phyloP scores from a whole-genome alignment of 2,113 vertebrate species.

The Microtus pennsylvanicus region DNA sequence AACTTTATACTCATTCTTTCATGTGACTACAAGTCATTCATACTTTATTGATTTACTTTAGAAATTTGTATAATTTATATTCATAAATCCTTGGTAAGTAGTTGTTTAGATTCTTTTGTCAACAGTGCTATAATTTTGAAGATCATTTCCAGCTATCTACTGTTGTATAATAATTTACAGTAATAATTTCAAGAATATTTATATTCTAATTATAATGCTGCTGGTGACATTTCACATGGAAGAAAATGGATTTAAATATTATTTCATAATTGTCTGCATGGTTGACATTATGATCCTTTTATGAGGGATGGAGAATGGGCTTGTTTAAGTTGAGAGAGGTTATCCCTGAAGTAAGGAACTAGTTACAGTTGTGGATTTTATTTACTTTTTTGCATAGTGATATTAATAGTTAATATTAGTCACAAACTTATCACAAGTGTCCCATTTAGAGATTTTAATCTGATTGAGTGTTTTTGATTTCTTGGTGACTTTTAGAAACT shows the following conservation, averaged over 20 bases:
- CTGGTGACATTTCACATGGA: slow-evolving; percentile 66
- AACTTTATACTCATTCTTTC: slow-evolving; percentile 27
- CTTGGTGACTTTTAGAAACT: slow-evolving; percentile 94
- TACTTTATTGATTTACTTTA: slow-evolving; percentile 38
- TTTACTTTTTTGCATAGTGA: slow-evolving; percentile 21
- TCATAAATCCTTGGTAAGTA: slow-evolving; percentile 49
- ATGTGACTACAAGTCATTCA: not conserved
- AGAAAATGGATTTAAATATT: slow-evolving; percentile 64
- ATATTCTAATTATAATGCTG: not conserved
- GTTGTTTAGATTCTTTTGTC: not conserved
- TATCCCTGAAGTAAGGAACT: slow-evolving; percentile 21
- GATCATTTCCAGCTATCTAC: not conserved
- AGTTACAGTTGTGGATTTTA: not conserved
- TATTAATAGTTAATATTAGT: slow-evolving; percentile 30
- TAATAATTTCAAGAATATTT: slow-evolving; percentile 48
- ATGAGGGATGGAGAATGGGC: slow-evolving; percentile 9
- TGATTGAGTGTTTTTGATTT: slow-evolving; percentile 80
- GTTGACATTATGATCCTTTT: slow-evolving; percentile 46
- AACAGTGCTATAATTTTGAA: slow-evolving; percentile 25
- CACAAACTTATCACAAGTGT: slow-evolving; percentile 38
- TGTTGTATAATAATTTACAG: slow-evolving; percentile 43
- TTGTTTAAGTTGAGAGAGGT: slow-evolving; percentile 46
- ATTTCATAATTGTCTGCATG: slow-evolving; percentile 45
- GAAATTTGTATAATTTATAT: slow-evolving; percentile 4
- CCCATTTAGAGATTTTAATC: slow-evolving; percentile 65